Evolutionary conservation across 2,888 invertebrate genomes (phyloP).

Genomic region (Ischnura elegans): DNA sequence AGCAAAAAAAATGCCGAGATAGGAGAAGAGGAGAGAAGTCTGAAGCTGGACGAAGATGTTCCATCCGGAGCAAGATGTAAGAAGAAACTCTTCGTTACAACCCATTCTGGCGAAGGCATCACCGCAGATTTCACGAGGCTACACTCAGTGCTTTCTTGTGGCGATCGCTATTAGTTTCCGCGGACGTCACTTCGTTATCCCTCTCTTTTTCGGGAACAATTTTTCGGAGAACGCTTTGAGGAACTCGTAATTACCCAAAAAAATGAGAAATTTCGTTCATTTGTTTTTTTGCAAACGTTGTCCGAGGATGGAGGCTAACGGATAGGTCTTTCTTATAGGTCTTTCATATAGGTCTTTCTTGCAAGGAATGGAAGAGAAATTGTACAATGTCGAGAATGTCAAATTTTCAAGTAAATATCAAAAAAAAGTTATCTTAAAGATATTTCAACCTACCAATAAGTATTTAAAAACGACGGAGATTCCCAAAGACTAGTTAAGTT

Average conservation of each 20-base stretch:
- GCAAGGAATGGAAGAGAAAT: not conserved
- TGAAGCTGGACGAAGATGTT: not conserved
- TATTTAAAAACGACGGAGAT: too few relatives aligned
- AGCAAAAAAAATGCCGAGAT: conserved; percentile 2
- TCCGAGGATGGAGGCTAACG: not conserved
- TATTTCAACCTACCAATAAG: too few relatives aligned
- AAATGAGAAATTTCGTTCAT: not conserved
- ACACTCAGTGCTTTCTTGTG: not conserved
- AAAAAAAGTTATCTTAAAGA: too few relatives aligned
- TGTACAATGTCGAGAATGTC: too few relatives aligned
- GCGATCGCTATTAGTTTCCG: not conserved
- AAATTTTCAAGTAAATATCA: too few relatives aligned
- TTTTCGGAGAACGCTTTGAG: not conserved
- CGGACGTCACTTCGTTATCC: not conserved
- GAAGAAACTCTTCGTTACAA: conserved; percentile 15
- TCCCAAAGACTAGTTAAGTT: too few relatives aligned
- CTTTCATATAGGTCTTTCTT: too few relatives aligned
- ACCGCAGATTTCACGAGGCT: not conserved
- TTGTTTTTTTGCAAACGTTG: not conserved
- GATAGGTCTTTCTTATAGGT: too few relatives aligned
- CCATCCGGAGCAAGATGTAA: not conserved
- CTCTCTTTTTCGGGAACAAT: not conserved
- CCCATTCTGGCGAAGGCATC: not conserved
- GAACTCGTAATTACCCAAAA: not conserved
- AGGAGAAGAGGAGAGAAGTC: not conserved